A percentile compares a stretch with the other conserved stretches of the same genome.
These are phyloP conservation scores for Solenopsis invicta DNA, from an alignment of 1,140 invertebrate genomes.

Conservation along the genomic window DNA sequence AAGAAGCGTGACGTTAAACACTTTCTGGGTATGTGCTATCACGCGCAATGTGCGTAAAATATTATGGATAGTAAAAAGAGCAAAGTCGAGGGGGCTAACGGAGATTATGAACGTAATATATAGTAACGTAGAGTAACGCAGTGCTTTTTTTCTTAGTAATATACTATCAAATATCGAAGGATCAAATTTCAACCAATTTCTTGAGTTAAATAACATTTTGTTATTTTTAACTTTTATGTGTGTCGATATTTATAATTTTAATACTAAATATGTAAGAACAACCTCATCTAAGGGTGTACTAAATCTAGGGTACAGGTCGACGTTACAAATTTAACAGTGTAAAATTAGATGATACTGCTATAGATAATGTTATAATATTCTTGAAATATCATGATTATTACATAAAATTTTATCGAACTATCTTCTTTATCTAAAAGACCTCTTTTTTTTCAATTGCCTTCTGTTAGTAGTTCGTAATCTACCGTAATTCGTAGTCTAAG, in stretches of 20 bases:
- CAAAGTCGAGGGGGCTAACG: neutral
- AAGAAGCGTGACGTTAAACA: slow-evolving; percentile 56
- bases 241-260: too few relatives aligned
- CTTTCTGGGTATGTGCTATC: neutral
- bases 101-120: neutral
- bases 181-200: neutral
- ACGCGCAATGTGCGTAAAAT: slow-evolving; percentile 26
- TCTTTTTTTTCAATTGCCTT: neutral
- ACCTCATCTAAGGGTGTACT: too few relatives aligned
- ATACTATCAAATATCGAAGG: neutral
- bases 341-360: too few relatives aligned
- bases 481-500: neutral
- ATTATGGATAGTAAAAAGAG: slow-evolving; percentile 1
- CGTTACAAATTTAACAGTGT: too few relatives aligned
- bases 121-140: neutral
- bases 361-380: too few relatives aligned
- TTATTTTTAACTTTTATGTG: too few relatives aligned
- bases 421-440: neutral
- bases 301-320: too few relatives aligned
- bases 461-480: neutral
- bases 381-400: neutral
- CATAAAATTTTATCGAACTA: neutral
- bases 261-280: too few relatives aligned
- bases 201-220: too few relatives aligned
- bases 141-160: neutral